These are phyloP conservation scores for Andrena marginata DNA, from an alignment of 2,888 invertebrate genomes.

Conservation along the genomic window DNA sequence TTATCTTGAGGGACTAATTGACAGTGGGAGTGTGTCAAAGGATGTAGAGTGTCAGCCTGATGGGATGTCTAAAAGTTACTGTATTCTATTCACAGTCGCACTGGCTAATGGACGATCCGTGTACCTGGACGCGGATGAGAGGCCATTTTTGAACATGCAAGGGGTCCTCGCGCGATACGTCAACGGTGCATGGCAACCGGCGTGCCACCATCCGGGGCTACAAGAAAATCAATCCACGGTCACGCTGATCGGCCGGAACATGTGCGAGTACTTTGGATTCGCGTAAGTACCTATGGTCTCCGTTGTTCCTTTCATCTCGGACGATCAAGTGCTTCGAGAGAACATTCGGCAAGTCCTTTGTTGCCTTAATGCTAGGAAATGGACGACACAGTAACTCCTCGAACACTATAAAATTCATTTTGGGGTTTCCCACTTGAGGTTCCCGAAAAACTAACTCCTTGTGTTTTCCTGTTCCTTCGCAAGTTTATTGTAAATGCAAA, in stretches of 20 bases:
- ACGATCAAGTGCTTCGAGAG: no score
- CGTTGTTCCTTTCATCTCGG: background rate
- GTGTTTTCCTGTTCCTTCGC: no score
- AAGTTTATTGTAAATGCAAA: no score
- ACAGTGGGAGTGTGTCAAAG: background rate
- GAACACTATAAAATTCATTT: no score
- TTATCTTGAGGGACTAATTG: background rate
- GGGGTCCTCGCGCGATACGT: slow-evolving; percentile 89
- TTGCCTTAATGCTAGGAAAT: background rate
- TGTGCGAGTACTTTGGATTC: slow-evolving; percentile 90
- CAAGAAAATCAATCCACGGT: slow-evolving; percentile 75
- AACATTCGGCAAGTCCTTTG: background rate
- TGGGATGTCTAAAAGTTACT: background rate
- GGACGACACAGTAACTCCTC: no score
- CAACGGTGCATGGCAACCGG: slow-evolving; percentile 89
- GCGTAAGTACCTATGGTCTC: slow-evolving; percentile 84
- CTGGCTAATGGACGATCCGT: slow-evolving; percentile 89
- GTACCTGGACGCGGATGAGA: slow-evolving; percentile 87
- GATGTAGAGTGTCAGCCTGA: background rate
- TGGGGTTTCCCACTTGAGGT: no score
- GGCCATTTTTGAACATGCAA: slow-evolving; percentile 87
- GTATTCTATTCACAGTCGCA: slow-evolving; percentile 86
- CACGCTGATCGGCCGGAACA: slow-evolving; percentile 84
- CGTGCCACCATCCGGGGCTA: slow-evolving; percentile 86
- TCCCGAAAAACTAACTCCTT: no score